Evolutionary conservation across 2,113 vertebrate genomes (phyloP).

Genomic region (Mormyrus iriodes): DNA sequence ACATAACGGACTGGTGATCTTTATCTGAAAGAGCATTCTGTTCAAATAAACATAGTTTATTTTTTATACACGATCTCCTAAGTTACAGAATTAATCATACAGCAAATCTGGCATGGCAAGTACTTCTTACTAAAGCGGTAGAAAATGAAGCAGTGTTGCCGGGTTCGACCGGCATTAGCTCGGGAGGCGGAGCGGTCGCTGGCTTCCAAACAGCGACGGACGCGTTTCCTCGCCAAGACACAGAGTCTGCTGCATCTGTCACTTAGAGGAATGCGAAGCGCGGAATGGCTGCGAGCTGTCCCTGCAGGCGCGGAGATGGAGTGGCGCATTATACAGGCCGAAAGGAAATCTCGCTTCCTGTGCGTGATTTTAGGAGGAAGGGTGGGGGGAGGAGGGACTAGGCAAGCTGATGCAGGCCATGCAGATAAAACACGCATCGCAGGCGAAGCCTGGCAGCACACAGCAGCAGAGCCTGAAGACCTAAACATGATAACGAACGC

Average conservation of each 20-base stretch:
- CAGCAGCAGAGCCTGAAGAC: not conserved
- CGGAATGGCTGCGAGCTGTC: not conserved
- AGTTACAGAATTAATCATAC: not conserved
- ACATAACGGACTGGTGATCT: not conserved
- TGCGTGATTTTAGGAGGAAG: not conserved
- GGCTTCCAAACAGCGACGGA: not conserved
- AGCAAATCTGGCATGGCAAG: not conserved
- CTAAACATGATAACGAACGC: not conserved
- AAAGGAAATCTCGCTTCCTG: not conserved
- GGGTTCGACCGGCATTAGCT: not conserved
- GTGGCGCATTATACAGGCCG: not conserved
- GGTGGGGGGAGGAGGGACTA: not conserved
- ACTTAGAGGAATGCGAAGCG: slow-evolving; percentile 14
- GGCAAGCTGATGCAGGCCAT: not conserved
- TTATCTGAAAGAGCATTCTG: not conserved
- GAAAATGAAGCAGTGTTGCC: not conserved
- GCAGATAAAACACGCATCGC: not conserved
- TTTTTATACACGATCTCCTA: not conserved
- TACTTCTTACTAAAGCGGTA: not conserved
- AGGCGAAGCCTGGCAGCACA: not conserved
- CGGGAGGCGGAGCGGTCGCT: not conserved
- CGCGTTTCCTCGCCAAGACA: not conserved
- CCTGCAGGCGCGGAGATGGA: not conserved
- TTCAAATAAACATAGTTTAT: not conserved
- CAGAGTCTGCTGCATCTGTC: not conserved